Evolutionary conservation across 2,797 vertebrate genomes (phyloP), one percentile per base, ranked within the genome.

Genomic region (Enteromius radiatus): DNA sequence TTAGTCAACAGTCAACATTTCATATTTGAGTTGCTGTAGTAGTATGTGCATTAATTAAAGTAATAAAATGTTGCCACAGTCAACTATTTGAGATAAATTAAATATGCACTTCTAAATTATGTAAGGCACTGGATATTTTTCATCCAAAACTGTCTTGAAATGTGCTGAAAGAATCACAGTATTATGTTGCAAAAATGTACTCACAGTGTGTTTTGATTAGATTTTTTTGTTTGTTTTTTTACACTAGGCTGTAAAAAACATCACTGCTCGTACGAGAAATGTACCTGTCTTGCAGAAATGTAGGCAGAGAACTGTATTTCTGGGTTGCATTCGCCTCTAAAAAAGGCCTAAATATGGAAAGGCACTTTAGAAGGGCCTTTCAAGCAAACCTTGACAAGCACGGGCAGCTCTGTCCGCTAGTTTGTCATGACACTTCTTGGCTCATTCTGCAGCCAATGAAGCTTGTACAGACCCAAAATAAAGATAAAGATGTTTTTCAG

Each of bases 321-420:
- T 64, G 61, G 15, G 28, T 64, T 64, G 61, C 2, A 10, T 28
- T 61, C 5, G 5, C 56, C 17, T 33, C 31, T 36, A 10, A 33
- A 67, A 67, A 67, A 8, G n/a, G 33, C 38, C 33, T n/a, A 67
- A 38, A 67, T 67, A 67, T 41, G 64, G 33, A 67, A n/a, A 4
- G 5, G 65, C 36, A 41, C 5, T 41, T 21, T 41, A n/a, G 10
- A 41, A 68, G 65, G 5, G 10, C 41, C 41, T 68, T 68, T 41
- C 5, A 12, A 41, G 65, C 10, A 23, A 68, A 68, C 21, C 5
- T 68, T 68, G 36, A 68, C 65, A 68, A 41, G 65, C 21, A 15
- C 21, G 3, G 36, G 21, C 21, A 68, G 5, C 19, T n/a, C 28
- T 63, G 26, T 63, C 28, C 0, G 15, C 15, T 31, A 33, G 28